Evolutionary conservation across 2,113 vertebrate species (phyloP).

Genomic region (Ctenodactylus gundi): DNA sequence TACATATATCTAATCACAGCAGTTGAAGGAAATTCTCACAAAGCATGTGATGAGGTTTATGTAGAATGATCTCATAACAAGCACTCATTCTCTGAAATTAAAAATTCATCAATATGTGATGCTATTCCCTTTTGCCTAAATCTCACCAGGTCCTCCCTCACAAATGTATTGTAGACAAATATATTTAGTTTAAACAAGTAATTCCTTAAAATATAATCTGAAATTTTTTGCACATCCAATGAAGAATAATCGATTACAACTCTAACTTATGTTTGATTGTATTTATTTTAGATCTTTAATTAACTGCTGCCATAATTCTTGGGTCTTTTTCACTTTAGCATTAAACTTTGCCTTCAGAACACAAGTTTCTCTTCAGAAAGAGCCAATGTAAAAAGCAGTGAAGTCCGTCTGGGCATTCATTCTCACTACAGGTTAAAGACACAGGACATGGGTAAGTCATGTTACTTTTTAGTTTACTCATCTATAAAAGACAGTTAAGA

Average conservation of each 20-base stretch:
- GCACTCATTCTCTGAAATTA: neutral
- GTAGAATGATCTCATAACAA: neutral
- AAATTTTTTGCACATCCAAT: neutral
- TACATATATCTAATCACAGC: neutral
- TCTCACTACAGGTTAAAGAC: neutral
- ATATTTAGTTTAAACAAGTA: neutral
- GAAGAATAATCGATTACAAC: neutral
- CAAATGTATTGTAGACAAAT: neutral
- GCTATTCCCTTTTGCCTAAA: neutral
- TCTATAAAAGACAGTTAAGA: neutral
- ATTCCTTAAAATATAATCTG: neutral
- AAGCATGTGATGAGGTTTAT: neutral
- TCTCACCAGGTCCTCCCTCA: neutral
- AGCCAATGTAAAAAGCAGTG: neutral
- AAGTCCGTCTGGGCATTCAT: neutral
- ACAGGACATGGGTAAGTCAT: neutral
- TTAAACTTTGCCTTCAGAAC: neutral
- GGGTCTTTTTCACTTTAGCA: neutral
- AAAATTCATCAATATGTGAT: neutral
- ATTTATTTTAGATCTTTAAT: neutral
- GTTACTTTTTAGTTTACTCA: neutral
- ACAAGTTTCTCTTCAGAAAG: neutral
- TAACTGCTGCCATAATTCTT: neutral
- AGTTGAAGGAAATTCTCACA: neutral
- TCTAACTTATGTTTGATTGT: neutral